Evolutionary conservation across 2,797 vertebrate genomes (phyloP), one percentile per base, ranked within the genome.

Genomic region (Sebastes hopkinsi): DNA sequence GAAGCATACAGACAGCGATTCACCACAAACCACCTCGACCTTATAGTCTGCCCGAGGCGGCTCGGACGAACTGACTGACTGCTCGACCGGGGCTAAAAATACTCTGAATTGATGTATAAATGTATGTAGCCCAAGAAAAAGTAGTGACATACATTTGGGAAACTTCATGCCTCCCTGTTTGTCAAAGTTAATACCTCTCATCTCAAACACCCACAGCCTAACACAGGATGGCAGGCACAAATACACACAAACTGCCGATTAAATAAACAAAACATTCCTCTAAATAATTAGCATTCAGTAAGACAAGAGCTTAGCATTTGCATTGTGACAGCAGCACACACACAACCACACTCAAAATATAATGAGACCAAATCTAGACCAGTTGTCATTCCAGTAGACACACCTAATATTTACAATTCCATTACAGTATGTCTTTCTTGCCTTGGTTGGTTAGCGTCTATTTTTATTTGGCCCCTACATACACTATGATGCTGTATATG

Each of bases 21-120:
- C 42, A 67, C 87, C 84, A 18, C 86, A 89, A 90, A 92, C 84
- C 79, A 58, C 58, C 27, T 72, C 25, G 8, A 78, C 75, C 72
- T 75, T 68, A 77, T 10, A 75, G 81, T 64, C 42, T 67, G 77
- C 61, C 79, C 29, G 8, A 74, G 70, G 70, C 18, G 18, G 75
- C 67, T 54, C 36, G 9, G 34, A 46, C 70, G 11, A 18, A 64
- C 65, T 12, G 69, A 72, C 12, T 60, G 75, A 71, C 67, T 75
- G 83, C 65, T 73, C 0, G 23, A 80, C 38, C 50, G 34, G 16
- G 16, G 58, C 79, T 86, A 46, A 85, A 90, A 87, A 87, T 87
- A 88, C 20, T 32, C 11, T 60, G 27, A 42, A 72, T 29, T 77
- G 54, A 83, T 71, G 32, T 60, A 82, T 42, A 78, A 72, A 79